Evolutionary conservation across 2,888 invertebrate genomes (phyloP), one percentile per base, ranked within the genome.

Genomic region (Limnephilus lunatus): DNA sequence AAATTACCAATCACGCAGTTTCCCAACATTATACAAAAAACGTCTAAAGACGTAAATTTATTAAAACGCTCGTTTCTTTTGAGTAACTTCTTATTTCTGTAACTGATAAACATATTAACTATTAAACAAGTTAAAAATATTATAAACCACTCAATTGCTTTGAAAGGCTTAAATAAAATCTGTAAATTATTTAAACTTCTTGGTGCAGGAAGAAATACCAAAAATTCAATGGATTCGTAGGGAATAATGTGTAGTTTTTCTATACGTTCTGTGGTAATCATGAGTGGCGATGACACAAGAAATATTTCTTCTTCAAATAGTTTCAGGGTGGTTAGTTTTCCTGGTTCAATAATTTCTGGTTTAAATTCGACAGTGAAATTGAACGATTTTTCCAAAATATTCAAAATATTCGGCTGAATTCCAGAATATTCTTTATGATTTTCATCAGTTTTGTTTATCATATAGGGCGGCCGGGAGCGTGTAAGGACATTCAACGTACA

Each of bases 141-240:
- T 25, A 89, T 2, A 32, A 89, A 25, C 90, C 90, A 90, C 30
- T 83, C 15, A 12, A 30, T 68, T 3, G 32, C 0, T 30, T 90
- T 30, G 35, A 90, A 90, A 11, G 91, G 91, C 19, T 44, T 91
- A 48, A 91, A 91, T 68, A 91, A 44, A 44, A 86, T 91, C 44
- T 85, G 39, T 30, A 91, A 35, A 81, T 86, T 91, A 15, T 81
- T 86, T 30, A 91, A n/a, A 15, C 9, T 32, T 44, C 44, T 68
- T 30, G 91, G 86, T 32, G n/a, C 2, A 12, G 91, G 81, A n/a
- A 91, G 11, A 80, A 91, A 3, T 35, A 91, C 30, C 9, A 35
- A 25, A 25, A 86, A 32, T 32, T 91, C 53, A 31, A 15, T 15
- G 14, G n/a, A 35, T 9, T 90, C 90, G n/a, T 31, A 53, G 0